Conservation (phyloP, 2,888 invertebrate genomes). For the Plebejus anna region DNA sequence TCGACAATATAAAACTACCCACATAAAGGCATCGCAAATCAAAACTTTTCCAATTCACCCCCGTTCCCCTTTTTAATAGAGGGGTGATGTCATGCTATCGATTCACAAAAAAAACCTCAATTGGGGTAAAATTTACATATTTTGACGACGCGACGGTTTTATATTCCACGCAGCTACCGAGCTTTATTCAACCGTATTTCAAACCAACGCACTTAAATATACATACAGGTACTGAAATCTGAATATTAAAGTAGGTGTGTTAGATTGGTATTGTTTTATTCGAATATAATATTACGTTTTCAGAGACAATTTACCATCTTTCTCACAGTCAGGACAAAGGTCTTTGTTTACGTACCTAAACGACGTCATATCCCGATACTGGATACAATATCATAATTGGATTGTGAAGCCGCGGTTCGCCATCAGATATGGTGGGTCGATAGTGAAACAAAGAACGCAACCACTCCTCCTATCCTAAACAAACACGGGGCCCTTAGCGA, state of each 20-base stretch:
- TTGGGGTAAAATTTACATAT: constrained; percentile 21
- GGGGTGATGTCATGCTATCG: constrained; percentile 18
- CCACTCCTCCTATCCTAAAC: background rate
- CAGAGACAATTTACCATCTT: background rate
- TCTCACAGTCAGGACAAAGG: background rate
- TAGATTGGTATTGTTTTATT: background rate
- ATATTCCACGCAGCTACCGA: background rate
- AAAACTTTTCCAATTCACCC: constrained; percentile 14
- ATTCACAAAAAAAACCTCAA: constrained; percentile 17
- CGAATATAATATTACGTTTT: background rate
- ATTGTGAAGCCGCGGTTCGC: constrained; percentile 10
- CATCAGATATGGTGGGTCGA: constrained; percentile 9
- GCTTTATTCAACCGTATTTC: background rate
- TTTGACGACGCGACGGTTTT: constrained; percentile 13
- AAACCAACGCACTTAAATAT: background rate
- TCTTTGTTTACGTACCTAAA: background rate
- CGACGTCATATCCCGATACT: background rate
- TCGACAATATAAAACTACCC: background rate
- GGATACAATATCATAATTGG: constrained; percentile 12
- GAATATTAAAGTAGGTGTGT: background rate
- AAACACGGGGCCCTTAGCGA: background rate
- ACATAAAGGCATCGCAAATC: constrained; percentile 24
- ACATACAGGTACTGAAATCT: background rate
- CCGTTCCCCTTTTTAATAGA: background rate
- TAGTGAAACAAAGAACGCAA: constrained; percentile 4